phyloP scores from a whole-genome alignment of 2,113 vertebrate genomes.

The Hymenochirus boettgeri region DNA sequence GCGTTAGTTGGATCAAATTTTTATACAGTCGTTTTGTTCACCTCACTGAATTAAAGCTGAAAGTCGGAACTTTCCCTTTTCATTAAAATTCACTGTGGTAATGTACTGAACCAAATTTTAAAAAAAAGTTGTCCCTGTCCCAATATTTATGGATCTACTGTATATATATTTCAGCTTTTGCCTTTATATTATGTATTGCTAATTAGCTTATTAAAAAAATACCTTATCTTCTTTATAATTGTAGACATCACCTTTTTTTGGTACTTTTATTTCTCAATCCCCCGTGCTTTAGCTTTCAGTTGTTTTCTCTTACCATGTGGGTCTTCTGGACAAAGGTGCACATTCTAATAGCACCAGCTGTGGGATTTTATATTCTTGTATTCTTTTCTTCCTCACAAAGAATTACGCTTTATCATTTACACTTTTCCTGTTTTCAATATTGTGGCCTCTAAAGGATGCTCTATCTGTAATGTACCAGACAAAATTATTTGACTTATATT shows the following conservation, averaged over 20 bases:
- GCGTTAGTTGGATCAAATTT: no score
- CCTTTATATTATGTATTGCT: no score
- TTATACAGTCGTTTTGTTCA: no score
- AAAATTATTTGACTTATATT: neutral
- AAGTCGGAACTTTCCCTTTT: no score
- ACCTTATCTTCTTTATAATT: no score
- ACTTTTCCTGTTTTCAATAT: conserved; percentile 82
- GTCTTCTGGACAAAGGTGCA: conserved; percentile 73
- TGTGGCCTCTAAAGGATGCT: conserved; percentile 81
- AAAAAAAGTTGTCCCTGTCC: no score
- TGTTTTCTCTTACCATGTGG: conserved; percentile 78
- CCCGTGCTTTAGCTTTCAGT: conserved; percentile 81
- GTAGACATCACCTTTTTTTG: conserved; percentile 85
- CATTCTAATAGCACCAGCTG: conserved; percentile 62
- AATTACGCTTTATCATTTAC: conserved; percentile 92
- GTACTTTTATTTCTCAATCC: conserved; percentile 94
- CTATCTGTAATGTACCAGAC: conserved; percentile 72
- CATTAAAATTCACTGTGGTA: no score
- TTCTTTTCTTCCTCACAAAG: conserved; percentile 91
- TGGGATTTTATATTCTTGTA: conserved; percentile 85
- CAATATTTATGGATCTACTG: no score
- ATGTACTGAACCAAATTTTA: no score
- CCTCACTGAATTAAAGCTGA: no score
- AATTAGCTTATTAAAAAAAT: no score
- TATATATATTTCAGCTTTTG: no score